Base-by-base conservation (phyloP, 2,797 vertebrate species). In the Hydrophis major region DNA sequence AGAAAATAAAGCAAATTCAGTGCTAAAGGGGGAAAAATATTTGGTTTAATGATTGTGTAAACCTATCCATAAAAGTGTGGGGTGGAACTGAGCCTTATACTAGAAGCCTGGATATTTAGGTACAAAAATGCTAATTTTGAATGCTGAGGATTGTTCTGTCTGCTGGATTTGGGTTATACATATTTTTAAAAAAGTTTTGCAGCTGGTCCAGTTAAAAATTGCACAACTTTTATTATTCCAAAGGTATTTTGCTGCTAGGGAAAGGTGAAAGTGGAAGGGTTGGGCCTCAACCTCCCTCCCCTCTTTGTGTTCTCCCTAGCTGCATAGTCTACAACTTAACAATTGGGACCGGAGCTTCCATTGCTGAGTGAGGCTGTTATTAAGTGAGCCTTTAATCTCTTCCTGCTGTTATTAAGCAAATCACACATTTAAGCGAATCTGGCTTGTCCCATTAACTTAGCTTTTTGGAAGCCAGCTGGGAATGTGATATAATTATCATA, bases 171-270 rank as follows among this genome's bases (percentile, higher is more conserved):
- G n/a, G 20, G 55, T 2, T 66, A 6, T n/a, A 32, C 22, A 59
- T 59, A 2, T 59, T 59, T 59, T 59, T 59, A 0, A 86, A 50
- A 74, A 89, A 95, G 96, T 96, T 91, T 22, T 16, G 0, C 92
- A 96, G 94, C 91, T 95, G 93, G 95, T 95, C 92, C 69, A 87
- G 95, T 94, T 57, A 3, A 93, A 92, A 87, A 91, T 96, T 96
- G 95, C 0, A 1, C 93, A 95, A 96, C 87, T 95, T 95, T 94
- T 57, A 88, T 86, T 95, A 96, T 95, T 91, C 93, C 66, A 91
- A 95, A 93, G 89, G 0, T 88, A 94, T 95, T 96, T 94, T 66
- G 94, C 90, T 95, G 94, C 13, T 50, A 94, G 94, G 95, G 95
- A 12, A 87, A 55, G 5, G 89, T 59, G 66, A 60, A 89, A 42